A percentile compares a stretch with the other conserved stretches of the same genome.
phyloP scores from a whole-genome alignment of 2,113 vertebrate genomes.

The Isichthys henryi region DNA sequence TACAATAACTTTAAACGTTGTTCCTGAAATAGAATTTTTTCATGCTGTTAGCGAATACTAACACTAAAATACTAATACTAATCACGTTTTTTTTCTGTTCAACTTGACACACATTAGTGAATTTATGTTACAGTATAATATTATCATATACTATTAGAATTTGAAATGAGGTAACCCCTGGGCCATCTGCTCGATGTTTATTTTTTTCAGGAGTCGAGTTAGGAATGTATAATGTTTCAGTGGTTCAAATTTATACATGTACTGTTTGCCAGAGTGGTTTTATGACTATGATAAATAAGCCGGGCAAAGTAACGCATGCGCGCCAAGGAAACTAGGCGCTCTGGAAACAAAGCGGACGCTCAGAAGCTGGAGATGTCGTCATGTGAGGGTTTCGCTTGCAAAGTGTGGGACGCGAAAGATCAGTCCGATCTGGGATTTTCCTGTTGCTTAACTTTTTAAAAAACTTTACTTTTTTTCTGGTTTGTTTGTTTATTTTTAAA shows the following conservation, averaged over 20 bases:
- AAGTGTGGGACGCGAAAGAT: not conserved
- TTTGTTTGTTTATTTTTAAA: not conserved
- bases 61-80: not conserved
- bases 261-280: not conserved
- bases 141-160: not conserved
- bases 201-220: not conserved
- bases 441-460: not conserved
- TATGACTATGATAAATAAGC: not conserved
- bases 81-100: not conserved
- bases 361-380: not conserved
- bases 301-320: not conserved
- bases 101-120: not conserved
- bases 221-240: not conserved
- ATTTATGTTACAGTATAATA: not conserved
- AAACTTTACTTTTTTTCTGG: not conserved
- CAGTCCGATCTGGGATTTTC: not conserved
- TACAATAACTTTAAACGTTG: not conserved
- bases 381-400: not conserved
- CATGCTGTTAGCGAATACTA: not conserved
- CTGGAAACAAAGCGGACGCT: not conserved
- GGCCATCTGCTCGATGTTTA: not conserved
- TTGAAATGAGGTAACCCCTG: not conserved
- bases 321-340: not conserved
- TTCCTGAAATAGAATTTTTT: not conserved
- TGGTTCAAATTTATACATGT: not conserved